Conservation (phyloP, 2,888 invertebrate genomes). For the Asteroscopus sphinx region DNA sequence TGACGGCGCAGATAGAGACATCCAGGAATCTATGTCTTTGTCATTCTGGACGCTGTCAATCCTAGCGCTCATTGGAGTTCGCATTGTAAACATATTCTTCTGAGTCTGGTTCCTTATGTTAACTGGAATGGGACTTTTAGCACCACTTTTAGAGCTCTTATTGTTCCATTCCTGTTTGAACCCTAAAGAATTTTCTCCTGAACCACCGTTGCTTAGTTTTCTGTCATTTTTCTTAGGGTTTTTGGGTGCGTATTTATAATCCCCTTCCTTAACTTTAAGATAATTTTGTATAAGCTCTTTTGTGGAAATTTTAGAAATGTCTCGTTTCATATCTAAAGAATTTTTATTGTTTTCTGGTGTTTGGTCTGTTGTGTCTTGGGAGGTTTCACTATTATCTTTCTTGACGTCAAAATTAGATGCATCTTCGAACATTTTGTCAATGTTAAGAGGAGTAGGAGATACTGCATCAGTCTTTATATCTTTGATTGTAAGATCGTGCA, state of each 20-base stretch:
- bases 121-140: slow-evolving; percentile 62
- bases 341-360: slow-evolving; percentile 66
- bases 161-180: slow-evolving; percentile 80
- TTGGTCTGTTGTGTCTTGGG: slow-evolving; percentile 57
- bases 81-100: slow-evolving; percentile 71
- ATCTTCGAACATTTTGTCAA: slow-evolving; percentile 84
- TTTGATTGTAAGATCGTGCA: slow-evolving; percentile 85
- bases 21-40: slow-evolving; percentile 87
- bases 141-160: slow-evolving; percentile 61
- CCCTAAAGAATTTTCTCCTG: slow-evolving; percentile 61
- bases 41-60: slow-evolving; percentile 82
- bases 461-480: slow-evolving; percentile 84
- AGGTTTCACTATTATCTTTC: slow-evolving; percentile 62
- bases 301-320: slow-evolving; percentile 82
- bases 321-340: slow-evolving; percentile 68
- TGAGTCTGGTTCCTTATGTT: slow-evolving; percentile 72
- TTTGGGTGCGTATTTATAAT: slow-evolving; percentile 70
- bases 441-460: slow-evolving; percentile 83
- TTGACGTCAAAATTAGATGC: slow-evolving; percentile 68
- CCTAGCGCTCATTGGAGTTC: slow-evolving; percentile 79
- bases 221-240: slow-evolving; percentile 72
- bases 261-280: slow-evolving; percentile 83
- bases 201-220: slow-evolving; percentile 70
- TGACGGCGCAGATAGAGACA: slow-evolving; percentile 82
- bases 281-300: slow-evolving; percentile 86